Evolutionary conservation across 1,140 invertebrate genomes (phyloP), one percentile per base, ranked within the genome.

Genomic region (Lepidurus apus): DNA sequence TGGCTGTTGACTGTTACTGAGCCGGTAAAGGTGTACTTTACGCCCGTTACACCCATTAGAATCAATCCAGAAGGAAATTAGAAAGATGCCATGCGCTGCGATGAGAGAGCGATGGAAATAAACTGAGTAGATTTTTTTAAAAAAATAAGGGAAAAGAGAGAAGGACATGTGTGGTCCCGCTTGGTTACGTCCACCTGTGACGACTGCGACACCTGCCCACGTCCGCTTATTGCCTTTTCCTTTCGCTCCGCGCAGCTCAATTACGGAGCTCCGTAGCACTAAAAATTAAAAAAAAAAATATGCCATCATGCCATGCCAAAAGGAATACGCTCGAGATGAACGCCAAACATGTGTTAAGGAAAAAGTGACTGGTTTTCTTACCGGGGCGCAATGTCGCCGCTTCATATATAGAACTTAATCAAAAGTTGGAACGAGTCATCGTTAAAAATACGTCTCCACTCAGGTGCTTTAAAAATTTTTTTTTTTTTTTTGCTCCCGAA

Each of bases 121-220:
- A 34, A 4, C 34, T 3, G 4, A 0, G 34, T 34, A 34, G 34
- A 34, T 4, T 34, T 34, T 34, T 34, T 34, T 3, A 34, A 34
- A 34, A n/a, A n/a, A 34, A 34, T 34, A 34, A 65, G 53, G 21
- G n/a, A 65, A 65, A 21, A 13, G 53, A 65, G 53, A 65, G 53
- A 65, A 21, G 9, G 53, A 65, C 4, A 34, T 65, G 53, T 65
- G 53, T 65, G 53, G 53, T 17, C 53, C 53, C 53, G 53, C 53
- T 65, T 65, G 53, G 53, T 65, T 65, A 65, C 53, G 53, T 65
- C 53, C 53, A 65, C 53, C 53, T 65, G 53, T 65, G 53, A 65
- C 53, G 53, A 65, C 53, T 65, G 53, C 53, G 53, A 65, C 53
- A 65, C 53, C 53, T 65, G 53, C 53, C 53, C 53, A 65, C 53